Evolutionary conservation across 2,113 vertebrate genomes (phyloP), one percentile per base, ranked within the genome.

Genomic region (Oreochromis tanganicae): DNA sequence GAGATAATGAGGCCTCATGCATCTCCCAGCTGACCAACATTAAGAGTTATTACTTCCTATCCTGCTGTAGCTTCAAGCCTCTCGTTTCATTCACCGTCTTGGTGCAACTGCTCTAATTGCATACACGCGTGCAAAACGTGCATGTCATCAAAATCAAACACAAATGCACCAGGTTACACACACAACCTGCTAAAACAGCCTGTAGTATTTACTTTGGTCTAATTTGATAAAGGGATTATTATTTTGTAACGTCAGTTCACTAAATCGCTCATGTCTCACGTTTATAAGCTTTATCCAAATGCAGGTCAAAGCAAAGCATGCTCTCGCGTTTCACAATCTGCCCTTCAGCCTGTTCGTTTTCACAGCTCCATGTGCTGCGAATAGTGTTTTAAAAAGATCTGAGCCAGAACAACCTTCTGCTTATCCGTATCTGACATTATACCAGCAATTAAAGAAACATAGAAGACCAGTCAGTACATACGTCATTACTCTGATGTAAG

Each of bases 1-100:
- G 93, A 94, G 96, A 97, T 97, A 98, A 97, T 97, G 96, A 97
- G 96, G 97, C 94, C 93, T 92, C 94, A 93, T 95, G 94, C 94
- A 95, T 94, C 93, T 96, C 97, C 96, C 93, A 94, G 94, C 94
- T 96, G 96, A 93, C 96, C 92, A 96, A 93, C 93, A 96, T 96
- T 95, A 96, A 95, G 94, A 96, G 90, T 96, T 96, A 96, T 96
- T 96, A 95, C 95, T 97, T 97, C 95, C 95, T 95, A 90, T 95
- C 92, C 91, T 95, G 93, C 95, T 97, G 95, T 95, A 97, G 95
- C 95, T 93, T 94, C 94, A 83, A 90, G 83, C 91, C 85, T 84
- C 82, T 91, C 81, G 50, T 94, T 90, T 92, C 88, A 95, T 91
- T 90, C 91, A 91, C 87, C 82, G 61, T 82, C 71, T 84, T 9